Base-by-base conservation (phyloP, 1,140 invertebrate species). In the Papilio dardanus region DNA sequence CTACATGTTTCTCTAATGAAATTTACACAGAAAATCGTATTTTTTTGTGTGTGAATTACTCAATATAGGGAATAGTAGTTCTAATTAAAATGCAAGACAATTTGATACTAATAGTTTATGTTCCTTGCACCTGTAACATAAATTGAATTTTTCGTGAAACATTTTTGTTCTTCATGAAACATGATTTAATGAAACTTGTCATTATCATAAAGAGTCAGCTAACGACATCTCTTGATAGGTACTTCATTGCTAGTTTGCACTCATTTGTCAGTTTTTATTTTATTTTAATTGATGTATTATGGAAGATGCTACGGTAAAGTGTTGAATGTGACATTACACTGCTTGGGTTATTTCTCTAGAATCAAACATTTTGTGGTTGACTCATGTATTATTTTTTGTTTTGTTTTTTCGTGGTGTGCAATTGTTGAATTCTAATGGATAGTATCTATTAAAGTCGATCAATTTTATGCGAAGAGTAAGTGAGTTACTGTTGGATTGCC, bases 171-270 rank as follows among this genome's bases (percentile, higher is more conserved):
- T n/a, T n/a, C n/a, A n/a, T n/a, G n/a, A n/a, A n/a, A n/a, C n/a
- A n/a, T n/a, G n/a, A n/a, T 24, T 58, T 58, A 28, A 14, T 58
- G 54, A 12, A 58, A 28, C n/a, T 24, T 58, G 54, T 58, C 10
- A 58, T 58, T 58, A 28, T 14, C 54, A 54, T 21, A 24, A 58
- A 58, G 8, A 12, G 54, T 58, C 10, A 58, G 21, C 21, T 58
- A 58, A 24, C 54, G 24, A 14, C 24, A 58, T 58, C 24, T 58
- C 10, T 58, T 58, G 54, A 58, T 58, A 28, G 54, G n/a, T n/a
- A n/a, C n/a, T n/a, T 58, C 54, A 58, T 58, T 58, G 54, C 54
- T 62, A 62, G 54, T 62, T 28, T 62, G 54, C 54, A 62, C 10
- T 30, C 10, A 21, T 28, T 30, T 62, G 21, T 62, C 8, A 28